A percentile compares a stretch with the other conserved stretches of the same genome.
These are phyloP conservation scores for Zalophus californianus DNA, from an alignment of 2,797 vertebrate species.

Conservation along the genomic window DNA sequence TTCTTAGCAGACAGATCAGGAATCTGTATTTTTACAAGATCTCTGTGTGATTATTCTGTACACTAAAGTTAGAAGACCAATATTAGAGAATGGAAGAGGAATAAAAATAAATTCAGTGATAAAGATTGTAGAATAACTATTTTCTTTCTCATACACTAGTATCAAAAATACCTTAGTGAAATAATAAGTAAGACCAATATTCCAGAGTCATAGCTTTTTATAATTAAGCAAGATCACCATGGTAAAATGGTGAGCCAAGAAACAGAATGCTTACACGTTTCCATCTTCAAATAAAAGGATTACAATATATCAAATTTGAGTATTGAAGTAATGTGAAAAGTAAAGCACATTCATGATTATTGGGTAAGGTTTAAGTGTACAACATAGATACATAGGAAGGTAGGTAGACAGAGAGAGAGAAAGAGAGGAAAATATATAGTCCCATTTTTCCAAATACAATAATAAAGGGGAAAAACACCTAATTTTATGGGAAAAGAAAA, in stretches of 20 bases:
- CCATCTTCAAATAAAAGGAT: background rate
- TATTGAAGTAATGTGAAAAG: background rate
- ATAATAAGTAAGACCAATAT: background rate
- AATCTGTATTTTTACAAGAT: background rate
- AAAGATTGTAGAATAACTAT: background rate
- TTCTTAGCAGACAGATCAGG: background rate
- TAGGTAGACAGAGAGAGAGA: background rate
- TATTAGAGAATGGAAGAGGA: background rate
- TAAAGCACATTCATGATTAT: background rate
- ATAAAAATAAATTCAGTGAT: background rate
- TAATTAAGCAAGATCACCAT: background rate
- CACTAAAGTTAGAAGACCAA: background rate
- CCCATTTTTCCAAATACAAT: background rate
- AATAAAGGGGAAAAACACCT: background rate
- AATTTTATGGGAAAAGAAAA: background rate
- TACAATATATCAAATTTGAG: background rate
- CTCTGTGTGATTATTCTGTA: background rate
- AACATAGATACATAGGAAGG: background rate
- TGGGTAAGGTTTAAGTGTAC: background rate
- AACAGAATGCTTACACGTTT: background rate
- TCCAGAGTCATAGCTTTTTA: background rate
- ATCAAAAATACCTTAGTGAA: background rate
- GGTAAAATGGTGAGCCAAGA: background rate
- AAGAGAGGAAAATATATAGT: fast-evolving
- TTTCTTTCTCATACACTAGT: background rate